These are phyloP conservation scores for Drosophila sturtevanti DNA, from an alignment of 1,140 invertebrate genomes.

Conservation along the genomic window DNA sequence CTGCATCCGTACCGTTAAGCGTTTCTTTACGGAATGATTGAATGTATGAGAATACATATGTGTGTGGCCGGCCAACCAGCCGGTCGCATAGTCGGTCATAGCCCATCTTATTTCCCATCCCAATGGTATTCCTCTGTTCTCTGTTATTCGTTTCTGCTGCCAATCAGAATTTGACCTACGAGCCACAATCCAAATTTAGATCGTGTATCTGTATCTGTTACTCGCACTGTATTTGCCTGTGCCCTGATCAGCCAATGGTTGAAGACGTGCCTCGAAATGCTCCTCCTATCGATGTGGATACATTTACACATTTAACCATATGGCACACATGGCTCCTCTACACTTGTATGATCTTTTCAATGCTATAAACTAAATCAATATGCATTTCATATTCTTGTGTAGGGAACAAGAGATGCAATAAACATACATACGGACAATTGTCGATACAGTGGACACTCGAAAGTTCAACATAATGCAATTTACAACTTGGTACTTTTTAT, in stretches of 20 bases:
- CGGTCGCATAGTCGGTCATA: conserved; percentile 11
- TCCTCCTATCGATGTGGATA: conserved; percentile 17
- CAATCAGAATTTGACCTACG: conserved; percentile 47
- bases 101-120: conserved; percentile 36
- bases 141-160: conserved; percentile 6
- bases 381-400: neutral
- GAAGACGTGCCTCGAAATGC: neutral
- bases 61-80: neutral
- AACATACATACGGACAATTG: neutral
- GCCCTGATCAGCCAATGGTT: conserved; percentile 16
- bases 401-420: neutral
- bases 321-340: neutral
- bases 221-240: conserved; percentile 25
- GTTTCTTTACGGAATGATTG: conserved; percentile 68
- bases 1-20: conserved; percentile 62
- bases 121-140: neutral
- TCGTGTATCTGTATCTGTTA: conserved; percentile 13
- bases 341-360: neutral
- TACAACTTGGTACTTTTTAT: no score
- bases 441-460: neutral
- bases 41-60: no score
- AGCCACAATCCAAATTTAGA: conserved; percentile 67
- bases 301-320: conserved; percentile 5
- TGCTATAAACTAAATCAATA: neutral
- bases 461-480: neutral